Conservation (phyloP, 2,888 invertebrate species). For the Epistrophe grossulariae region DNA sequence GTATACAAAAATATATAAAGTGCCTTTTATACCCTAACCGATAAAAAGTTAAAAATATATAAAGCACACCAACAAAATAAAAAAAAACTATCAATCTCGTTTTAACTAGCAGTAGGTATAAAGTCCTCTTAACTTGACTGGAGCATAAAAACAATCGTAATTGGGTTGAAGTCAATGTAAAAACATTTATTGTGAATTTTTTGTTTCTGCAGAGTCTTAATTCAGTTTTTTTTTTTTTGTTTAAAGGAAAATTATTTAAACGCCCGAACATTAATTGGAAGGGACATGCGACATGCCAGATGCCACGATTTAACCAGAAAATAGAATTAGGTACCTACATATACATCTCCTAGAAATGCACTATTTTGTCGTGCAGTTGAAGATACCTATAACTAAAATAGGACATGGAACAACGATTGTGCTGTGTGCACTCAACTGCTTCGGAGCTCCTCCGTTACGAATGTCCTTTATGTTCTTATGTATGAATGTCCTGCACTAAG, state of each 20-base stretch:
- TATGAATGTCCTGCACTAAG: conserved; percentile 64
- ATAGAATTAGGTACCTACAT: conserved; percentile 30
- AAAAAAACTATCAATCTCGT: neutral
- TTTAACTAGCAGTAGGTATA: neutral
- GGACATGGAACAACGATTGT: conserved; percentile 73
- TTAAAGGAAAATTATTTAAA: conserved; percentile 20
- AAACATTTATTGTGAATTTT: conserved; percentile 9
- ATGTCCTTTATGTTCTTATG: conserved; percentile 50
- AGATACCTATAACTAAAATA: conserved; percentile 54
- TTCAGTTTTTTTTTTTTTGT: neutral
- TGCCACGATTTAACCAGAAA: conserved; percentile 19
- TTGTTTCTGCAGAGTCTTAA: neutral
- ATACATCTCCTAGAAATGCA: conserved; percentile 47
- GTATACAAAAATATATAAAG: no score
- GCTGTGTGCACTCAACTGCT: conserved; percentile 60
- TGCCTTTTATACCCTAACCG: no score
- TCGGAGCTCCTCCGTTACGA: conserved; percentile 40
- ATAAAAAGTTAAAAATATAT: no score
- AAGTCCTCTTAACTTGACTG: neutral
- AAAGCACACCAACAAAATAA: neutral
- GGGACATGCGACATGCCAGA: conserved; percentile 17
- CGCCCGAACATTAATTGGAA: conserved; percentile 37
- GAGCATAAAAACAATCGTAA: conserved; percentile 22
- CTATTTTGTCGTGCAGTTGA: conserved; percentile 37
- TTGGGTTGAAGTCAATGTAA: conserved; percentile 10